These are phyloP conservation scores for Pyrocephalus nanus DNA, from an alignment of 2,797 vertebrate species.

Conservation along the genomic window DNA sequence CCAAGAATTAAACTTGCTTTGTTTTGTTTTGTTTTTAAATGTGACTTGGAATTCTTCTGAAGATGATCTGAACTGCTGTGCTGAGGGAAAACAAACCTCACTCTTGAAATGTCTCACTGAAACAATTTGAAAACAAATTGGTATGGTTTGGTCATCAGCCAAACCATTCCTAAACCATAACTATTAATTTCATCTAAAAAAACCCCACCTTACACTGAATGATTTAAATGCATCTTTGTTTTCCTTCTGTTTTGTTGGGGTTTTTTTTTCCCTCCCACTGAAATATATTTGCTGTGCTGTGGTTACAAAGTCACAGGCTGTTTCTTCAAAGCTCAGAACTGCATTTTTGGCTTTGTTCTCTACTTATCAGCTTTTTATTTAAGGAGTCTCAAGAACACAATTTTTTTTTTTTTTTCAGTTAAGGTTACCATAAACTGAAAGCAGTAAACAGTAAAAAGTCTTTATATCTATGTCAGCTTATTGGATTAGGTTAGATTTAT, in stretches of 20 bases:
- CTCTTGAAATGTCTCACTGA: neutral
- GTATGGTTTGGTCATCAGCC: neutral
- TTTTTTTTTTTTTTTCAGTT: neutral
- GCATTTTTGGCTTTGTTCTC: neutral
- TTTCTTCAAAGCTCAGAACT: neutral
- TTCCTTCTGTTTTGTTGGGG: fast-evolving
- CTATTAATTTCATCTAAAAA: neutral
- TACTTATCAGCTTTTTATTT: neutral
- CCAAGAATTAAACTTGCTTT: neutral
- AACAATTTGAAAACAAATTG: neutral
- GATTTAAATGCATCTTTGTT: neutral
- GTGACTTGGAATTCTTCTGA: neutral
- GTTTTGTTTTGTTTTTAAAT: neutral
- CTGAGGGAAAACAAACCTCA: fast-evolving
- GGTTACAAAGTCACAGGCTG: neutral
- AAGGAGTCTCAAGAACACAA: neutral
- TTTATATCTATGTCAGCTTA: neutral
- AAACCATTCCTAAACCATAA: neutral
- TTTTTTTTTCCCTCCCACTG: neutral
- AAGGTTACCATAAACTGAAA: neutral
- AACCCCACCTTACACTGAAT: neutral
- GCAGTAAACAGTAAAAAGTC: neutral
- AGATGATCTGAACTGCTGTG: neutral
- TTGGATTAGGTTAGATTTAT: neutral
- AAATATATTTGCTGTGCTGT: neutral